Conservation (phyloP, 2,797 vertebrate genomes). For the Helostoma temminkii region DNA sequence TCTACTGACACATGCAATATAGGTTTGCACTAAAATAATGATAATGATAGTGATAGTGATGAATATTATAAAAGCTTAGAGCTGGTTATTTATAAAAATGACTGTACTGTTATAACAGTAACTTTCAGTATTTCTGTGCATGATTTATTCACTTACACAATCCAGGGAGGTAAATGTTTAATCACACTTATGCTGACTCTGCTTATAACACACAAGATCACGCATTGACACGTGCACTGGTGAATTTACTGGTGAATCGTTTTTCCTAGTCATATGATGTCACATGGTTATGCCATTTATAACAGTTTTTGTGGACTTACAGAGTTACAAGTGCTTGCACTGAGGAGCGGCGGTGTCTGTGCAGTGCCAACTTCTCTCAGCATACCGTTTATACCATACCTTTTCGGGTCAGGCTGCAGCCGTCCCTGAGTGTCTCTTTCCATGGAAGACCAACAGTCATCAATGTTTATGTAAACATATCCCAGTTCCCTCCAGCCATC, state of each 20-base stretch:
- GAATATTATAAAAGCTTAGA: background rate
- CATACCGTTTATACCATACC: slow-evolving; percentile 52
- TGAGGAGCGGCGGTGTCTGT: background rate
- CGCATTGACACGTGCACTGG: background rate
- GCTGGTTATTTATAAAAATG: background rate
- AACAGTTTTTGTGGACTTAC: slow-evolving; percentile 29
- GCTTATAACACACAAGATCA: background rate
- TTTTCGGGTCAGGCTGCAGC: slow-evolving; percentile 88
- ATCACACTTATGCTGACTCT: slow-evolving; percentile 25
- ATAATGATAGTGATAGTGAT: too few species aligned
- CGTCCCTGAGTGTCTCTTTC: slow-evolving; percentile 83
- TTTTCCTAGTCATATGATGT: slow-evolving; percentile 36
- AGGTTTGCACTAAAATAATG: background rate
- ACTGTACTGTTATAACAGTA: too few species aligned
- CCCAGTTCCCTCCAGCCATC: slow-evolving; percentile 95
- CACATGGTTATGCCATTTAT: slow-evolving; percentile 14
- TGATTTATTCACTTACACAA: slow-evolving; percentile 1
- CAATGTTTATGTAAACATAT: slow-evolving; percentile 93
- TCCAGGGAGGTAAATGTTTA: background rate
- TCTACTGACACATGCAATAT: background rate
- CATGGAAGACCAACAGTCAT: slow-evolving; percentile 94
- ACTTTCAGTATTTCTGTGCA: too few species aligned
- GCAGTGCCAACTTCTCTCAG: background rate
- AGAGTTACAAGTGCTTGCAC: slow-evolving; percentile 1
- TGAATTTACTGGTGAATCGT: slow-evolving; percentile 1